Conservation (phyloP, 1,140 invertebrate species). For the Argopecten irradians region DNA sequence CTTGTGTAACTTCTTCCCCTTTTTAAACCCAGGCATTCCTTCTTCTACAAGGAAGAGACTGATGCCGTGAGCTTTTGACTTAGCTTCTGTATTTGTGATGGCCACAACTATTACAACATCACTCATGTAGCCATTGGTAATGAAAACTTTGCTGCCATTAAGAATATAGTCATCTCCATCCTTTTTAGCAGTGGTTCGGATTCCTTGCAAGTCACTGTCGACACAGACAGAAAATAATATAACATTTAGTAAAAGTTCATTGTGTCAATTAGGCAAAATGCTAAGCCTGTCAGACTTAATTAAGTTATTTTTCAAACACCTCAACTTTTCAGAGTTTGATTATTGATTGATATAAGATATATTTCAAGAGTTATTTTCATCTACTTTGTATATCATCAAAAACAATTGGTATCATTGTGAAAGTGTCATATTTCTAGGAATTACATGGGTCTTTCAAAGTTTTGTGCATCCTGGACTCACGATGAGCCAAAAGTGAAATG, state of each 20-base stretch:
- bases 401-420: no score
- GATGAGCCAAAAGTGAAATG: not conserved
- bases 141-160: conserved; percentile 79
- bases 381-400: no score
- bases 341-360: no score
- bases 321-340: no score
- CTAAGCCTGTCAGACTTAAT: no score
- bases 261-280: no score
- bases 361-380: no score
- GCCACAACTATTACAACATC: conserved; percentile 79
- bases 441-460: no score
- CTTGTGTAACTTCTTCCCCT: conserved; percentile 78
- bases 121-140: conserved; percentile 78
- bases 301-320: no score
- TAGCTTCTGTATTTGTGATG: conserved; percentile 76
- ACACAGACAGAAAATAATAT: not conserved
- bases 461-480: no score
- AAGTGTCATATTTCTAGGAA: no score
- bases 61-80: conserved; percentile 78
- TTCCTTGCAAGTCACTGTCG: conserved; percentile 78
- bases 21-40: conserved; percentile 78
- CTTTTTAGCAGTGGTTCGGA: conserved; percentile 77
- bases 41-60: conserved; percentile 79
- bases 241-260: no score
- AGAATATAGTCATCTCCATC: conserved; percentile 79